Base-by-base conservation (phyloP, 2,797 vertebrate genomes). In the Pelobates cultripes region DNA sequence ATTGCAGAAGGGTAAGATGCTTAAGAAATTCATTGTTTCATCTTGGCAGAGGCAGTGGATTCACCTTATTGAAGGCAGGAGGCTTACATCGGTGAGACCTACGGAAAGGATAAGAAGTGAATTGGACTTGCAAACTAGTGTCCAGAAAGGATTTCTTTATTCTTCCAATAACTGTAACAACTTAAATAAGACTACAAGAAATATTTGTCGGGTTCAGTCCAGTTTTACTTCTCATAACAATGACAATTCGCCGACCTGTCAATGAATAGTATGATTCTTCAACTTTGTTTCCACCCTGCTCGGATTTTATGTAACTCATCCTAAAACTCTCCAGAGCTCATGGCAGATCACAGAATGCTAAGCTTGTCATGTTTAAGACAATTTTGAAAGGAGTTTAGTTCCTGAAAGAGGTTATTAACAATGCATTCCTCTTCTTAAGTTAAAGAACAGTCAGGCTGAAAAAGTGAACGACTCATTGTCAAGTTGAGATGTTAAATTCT, bases 301-400 rank as follows among this genome's bases (percentile, higher is more conserved):
- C 47, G 43, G 3, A 41, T 17, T 57, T 57, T 42, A 41, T 42
- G n/a, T 9, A 43, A 42, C 71, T 73, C 40, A 53, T 72, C 17
- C 71, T 7, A 13, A 4, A 43, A 57, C 51, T 73, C 71, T 57
- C 51, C 5, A 28, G 47, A 57, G 71, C 51, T 57, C 51, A 28
- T 42, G 51, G 51, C 17, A 73, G 71, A 73, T 73, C 47, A 73
- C 8, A 55, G 47, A 43, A 57, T 43, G 14, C 57, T 73, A 17
- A 41, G 45, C 51, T 40, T 73, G 71, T 73, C 71, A 73, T 73
- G 28, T 55, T 55, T 55, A 57, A 73, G 53, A 57, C 71, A 57
- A 73, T 73, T 73, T 57, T 73, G 47, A 73, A 57, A 73, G 51
- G 47, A 73, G 71, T 73, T 73, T 73, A 73, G 71, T 73, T 42